Base-by-base conservation (phyloP, 2,888 invertebrate genomes). In the Zaprionus lineosus region DNA sequence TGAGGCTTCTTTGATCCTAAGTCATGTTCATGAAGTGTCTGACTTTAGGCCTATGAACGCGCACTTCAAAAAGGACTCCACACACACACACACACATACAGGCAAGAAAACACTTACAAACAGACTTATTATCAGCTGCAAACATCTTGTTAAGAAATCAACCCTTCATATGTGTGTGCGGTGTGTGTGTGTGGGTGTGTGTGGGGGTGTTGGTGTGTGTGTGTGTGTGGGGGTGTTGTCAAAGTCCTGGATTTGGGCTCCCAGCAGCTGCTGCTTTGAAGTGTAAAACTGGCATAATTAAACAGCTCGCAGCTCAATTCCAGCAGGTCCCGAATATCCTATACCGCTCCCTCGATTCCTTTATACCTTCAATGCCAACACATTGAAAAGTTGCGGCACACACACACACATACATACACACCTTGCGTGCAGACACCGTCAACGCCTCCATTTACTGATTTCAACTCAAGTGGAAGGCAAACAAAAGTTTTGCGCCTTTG, bases 271-370 rank as follows among this genome's bases (percentile, higher is more conserved):
- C 81, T 83, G 78, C 87, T 86, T 86, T 86, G 86, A 85, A 88
- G 86, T 86, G 86, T 86, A 87, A 87, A 77, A 74, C 69, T 73
- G 87, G 86, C 85, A 86, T 86, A 86, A 79, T 85, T 86, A 85
- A 84, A 71, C 74, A 66, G 76, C 60, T 73, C 61, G 48, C 63
- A 65, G 73, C 60, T 28, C 47, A 41, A 37, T 24, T 34, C 9
- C 28, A 52, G 36, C 51, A 31, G 6, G 18, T 31, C 53, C 21
- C 37, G n/a, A n/a, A n/a, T n/a, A n/a, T 14, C 29, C 12, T 16
- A 31, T 46, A 37, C 41, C 41, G 39, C 46, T 8, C 19, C 18
- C 29, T n/a, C n/a, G n/a, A n/a, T n/a, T n/a, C n/a, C n/a, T n/a
- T n/a, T n/a, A n/a, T n/a, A n/a, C n/a, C n/a, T n/a, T n/a, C n/a